Conservation (phyloP, 1,140 invertebrate genomes). For the Gonatopus flavifemur region DNA sequence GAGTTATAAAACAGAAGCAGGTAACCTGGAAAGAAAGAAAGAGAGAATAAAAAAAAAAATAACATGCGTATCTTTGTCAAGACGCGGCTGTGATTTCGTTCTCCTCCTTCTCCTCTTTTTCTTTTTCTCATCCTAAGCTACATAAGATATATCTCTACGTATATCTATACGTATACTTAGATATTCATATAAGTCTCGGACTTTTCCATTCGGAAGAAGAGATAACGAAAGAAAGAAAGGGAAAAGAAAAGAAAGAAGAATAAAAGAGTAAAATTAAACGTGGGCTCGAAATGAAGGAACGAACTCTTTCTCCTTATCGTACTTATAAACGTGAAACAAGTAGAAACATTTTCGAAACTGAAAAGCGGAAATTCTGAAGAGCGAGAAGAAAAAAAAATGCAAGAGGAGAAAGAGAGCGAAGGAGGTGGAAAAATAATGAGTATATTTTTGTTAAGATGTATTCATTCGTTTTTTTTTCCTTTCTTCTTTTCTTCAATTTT, state of each 20-base stretch:
- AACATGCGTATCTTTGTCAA: no score
- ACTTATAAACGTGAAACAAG: no score
- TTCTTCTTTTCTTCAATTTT: slow-evolving; percentile 6
- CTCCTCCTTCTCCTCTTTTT: slow-evolving; percentile 3
- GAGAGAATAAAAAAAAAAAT: no score
- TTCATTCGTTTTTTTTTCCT: slow-evolving; percentile 5
- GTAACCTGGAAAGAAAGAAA: not conserved
- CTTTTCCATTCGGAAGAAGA: not conserved
- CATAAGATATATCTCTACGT: slow-evolving; percentile 17
- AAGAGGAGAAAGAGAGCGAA: not conserved
- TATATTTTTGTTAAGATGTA: no score
- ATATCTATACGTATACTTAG: no score
- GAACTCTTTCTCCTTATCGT: no score
- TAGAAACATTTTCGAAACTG: no score
- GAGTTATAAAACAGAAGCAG: not conserved
- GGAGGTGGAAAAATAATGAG: no score
- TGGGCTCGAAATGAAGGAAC: no score
- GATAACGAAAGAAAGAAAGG: slow-evolving; percentile 6
- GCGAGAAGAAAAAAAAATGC: not conserved
- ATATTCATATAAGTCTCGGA: not conserved
- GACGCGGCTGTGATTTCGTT: no score
- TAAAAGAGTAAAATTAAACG: not conserved
- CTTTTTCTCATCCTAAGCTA: not conserved
- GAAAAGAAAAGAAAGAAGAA: not conserved
- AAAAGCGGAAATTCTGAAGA: not conserved